Evolutionary conservation across 2,797 vertebrate species (phyloP).

Genomic region (Lagodon rhomboides): DNA sequence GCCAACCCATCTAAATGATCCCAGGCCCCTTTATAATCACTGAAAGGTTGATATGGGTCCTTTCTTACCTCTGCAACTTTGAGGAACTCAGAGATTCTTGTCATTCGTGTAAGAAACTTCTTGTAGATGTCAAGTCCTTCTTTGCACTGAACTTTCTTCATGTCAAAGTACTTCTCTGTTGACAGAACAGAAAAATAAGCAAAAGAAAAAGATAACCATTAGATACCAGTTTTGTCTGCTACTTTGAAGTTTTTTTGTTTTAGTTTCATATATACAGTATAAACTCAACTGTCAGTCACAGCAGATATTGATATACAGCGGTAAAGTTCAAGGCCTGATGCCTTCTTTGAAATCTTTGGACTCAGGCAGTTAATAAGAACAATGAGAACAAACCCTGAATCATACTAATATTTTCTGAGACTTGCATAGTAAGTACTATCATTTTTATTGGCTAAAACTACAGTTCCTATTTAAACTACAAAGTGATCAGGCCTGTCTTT

Average conservation of each 20-base stretch:
- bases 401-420: not conserved
- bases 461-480: not conserved
- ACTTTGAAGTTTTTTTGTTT: not conserved
- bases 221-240: not conserved
- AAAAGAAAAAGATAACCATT: not conserved
- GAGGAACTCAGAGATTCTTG: slow-evolving; percentile 96
- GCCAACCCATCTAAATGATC: not conserved
- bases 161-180: slow-evolving; percentile 97
- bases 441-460: no score
- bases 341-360: not conserved
- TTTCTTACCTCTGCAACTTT: slow-evolving; percentile 94
- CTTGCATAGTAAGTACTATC: not conserved
- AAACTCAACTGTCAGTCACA: not conserved
- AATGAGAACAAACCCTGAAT: not conserved
- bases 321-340: not conserved
- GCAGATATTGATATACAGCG: not conserved
- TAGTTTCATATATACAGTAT: not conserved
- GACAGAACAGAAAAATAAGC: slow-evolving; percentile 13
- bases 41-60: not conserved
- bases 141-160: slow-evolving; percentile 98
- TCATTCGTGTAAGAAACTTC: slow-evolving; percentile 97
- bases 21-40: not conserved
- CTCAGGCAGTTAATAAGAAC: not conserved
- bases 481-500: not conserved
- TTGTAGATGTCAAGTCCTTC: slow-evolving; percentile 97